These are phyloP conservation scores for Pseudorasbora parva DNA, from an alignment of 2,113 vertebrate species.

Conservation along the genomic window DNA sequence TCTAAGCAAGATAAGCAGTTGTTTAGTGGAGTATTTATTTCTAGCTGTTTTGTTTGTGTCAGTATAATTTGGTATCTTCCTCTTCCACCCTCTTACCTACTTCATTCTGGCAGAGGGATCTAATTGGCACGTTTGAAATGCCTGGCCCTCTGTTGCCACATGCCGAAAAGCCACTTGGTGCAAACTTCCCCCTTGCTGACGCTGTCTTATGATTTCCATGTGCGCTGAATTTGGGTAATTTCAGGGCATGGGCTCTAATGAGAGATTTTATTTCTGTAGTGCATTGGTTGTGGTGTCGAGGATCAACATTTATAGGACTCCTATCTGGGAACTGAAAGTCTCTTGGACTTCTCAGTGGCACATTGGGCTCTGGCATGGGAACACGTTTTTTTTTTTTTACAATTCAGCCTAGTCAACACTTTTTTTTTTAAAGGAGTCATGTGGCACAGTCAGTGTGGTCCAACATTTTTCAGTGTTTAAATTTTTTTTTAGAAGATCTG, in stretches of 20 bases:
- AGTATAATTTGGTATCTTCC: conserved; percentile 59
- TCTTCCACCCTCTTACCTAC: conserved; percentile 57
- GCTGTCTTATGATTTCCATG: conserved; percentile 74
- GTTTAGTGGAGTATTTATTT: conserved; percentile 3
- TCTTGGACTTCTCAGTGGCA: conserved; percentile 66
- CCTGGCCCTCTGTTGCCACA: conserved; percentile 70
- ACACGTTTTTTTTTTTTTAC: conserved; percentile 62
- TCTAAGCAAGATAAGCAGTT: background rate
- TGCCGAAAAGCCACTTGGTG: conserved; percentile 67
- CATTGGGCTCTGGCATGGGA: conserved; percentile 70
- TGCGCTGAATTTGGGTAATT: conserved; percentile 73
- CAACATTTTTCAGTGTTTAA: background rate
- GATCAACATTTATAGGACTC: conserved; percentile 70
- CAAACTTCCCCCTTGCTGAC: conserved; percentile 65
- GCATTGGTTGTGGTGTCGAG: conserved; percentile 74
- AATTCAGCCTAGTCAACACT: conserved; percentile 63
- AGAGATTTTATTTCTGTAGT: conserved; percentile 70
- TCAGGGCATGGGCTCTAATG: conserved; percentile 74
- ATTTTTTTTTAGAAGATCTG: background rate
- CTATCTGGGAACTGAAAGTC: conserved; percentile 65
- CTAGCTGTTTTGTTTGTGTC: conserved; percentile 13
- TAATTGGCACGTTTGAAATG: conserved; percentile 68
- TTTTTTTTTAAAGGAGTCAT: background rate
- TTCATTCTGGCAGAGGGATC: conserved; percentile 57
- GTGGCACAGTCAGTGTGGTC: conserved; percentile 4